A percentile compares a stretch with the other conserved stretches of the same genome.
Evolutionary conservation across 2,888 invertebrate species (phyloP).

Genomic region (Maniola hyperantus): DNA sequence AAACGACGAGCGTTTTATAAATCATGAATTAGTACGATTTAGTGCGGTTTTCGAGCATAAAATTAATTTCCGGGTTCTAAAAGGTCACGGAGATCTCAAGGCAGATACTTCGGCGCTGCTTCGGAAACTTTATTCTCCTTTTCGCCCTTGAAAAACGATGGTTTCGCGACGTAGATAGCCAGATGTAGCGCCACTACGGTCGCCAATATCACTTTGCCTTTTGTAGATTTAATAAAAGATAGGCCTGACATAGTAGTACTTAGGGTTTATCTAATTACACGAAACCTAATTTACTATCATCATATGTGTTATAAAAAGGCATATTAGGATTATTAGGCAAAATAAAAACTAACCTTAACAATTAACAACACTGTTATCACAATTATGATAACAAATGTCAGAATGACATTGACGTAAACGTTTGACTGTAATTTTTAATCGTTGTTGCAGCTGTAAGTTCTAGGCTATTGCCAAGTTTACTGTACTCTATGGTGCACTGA

Average conservation of each 20-base stretch:
- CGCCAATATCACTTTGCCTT: slow-evolving; percentile 68
- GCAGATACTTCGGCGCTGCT: slow-evolving; percentile 67
- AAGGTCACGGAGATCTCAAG: slow-evolving; percentile 49
- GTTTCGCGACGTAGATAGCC: slow-evolving; percentile 69
- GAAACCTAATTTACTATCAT: slow-evolving; percentile 5
- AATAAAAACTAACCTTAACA: slow-evolving; percentile 1
- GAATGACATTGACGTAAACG: neutral
- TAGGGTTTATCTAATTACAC: neutral
- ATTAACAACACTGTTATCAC: neutral
- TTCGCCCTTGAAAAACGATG: slow-evolving; percentile 70
- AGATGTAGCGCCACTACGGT: slow-evolving; percentile 69
- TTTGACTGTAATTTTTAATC: too few relatives aligned
- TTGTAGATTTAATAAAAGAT: slow-evolving; percentile 70
- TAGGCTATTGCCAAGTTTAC: too few relatives aligned
- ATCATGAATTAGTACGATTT: slow-evolving; percentile 55
- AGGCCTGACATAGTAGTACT: slow-evolving; percentile 59
- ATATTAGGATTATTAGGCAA: neutral
- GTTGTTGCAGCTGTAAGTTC: too few relatives aligned
- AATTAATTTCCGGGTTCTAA: slow-evolving; percentile 46
- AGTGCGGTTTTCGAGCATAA: slow-evolving; percentile 39
- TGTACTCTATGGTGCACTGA: too few relatives aligned
- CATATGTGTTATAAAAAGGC: neutral
- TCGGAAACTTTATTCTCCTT: slow-evolving; percentile 48
- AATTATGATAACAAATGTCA: slow-evolving; percentile 12
- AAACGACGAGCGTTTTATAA: slow-evolving; percentile 53